These are phyloP conservation scores for Mesopsocus fuscifrons DNA, from an alignment of 2,888 invertebrate species.

Conservation along the genomic window DNA sequence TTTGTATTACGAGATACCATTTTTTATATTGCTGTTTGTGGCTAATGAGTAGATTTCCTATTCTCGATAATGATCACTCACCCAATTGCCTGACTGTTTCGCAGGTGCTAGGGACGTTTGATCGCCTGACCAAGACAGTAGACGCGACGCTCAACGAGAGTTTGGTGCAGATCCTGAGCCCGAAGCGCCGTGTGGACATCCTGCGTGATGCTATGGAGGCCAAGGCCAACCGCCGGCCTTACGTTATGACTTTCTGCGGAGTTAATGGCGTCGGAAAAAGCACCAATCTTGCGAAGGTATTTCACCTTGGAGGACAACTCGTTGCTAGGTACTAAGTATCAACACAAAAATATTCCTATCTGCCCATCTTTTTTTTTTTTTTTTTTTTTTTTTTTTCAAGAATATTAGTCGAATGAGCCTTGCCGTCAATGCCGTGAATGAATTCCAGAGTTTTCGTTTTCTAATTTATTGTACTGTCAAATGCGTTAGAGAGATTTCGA, in stretches of 20 bases:
- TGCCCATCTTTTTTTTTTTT: conserved; percentile 3
- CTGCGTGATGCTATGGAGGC: conserved; percentile 89
- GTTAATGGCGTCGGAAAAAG: conserved; percentile 99
- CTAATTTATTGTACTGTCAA: no score
- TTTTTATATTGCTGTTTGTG: no score
- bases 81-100: no score
- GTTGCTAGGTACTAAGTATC: no score
- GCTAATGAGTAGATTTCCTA: no score
- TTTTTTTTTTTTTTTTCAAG: background rate
- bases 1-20: no score
- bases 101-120: conserved; percentile 82
- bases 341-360: no score
- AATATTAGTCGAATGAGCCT: background rate
- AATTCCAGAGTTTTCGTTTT: no score
- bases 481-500: no score
- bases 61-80: no score
- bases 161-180: conserved; percentile 83
- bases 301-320: no score
- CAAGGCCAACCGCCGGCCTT: conserved; percentile 62
- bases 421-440: background rate
- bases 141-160: conserved; percentile 77
- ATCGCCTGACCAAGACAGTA: conserved; percentile 74
- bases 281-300: conserved; percentile 85
- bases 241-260: conserved; percentile 92
- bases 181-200: conserved; percentile 88